Evolutionary conservation across 53 echinoderm and acorn worm genomes (phyloP), one percentile per base, ranked within the genome.

Genomic region (Patiria pectinifera): DNA sequence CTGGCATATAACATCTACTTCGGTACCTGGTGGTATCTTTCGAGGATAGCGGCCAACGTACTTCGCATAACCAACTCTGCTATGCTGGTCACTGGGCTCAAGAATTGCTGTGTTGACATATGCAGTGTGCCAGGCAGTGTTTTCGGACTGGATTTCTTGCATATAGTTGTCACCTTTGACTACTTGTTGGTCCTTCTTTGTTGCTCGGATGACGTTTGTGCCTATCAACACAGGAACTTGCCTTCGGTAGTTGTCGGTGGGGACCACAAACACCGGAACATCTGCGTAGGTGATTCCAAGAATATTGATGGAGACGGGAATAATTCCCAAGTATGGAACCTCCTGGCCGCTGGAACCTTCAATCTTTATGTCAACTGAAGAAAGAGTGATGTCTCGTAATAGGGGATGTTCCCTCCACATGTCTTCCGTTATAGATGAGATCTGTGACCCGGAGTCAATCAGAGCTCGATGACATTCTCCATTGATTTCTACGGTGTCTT

Each of bases 321-420:
- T 21, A 25, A 83, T 23, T 0, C 91, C 91, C 35, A 77, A 58
- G 76, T 83, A 84, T 0, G 94, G 89, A 3, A 92, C 89, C 1
- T 23, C 23, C 19, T 94, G 94, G 0, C 87, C 91, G 53, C 94
- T 86, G 13, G 94, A 91, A 7, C 94, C 94, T 71, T 91, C 91
- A 0, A 91, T 86, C 6, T 4, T 6, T 6, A 94, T 10, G 1
- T 76, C 48, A 0, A 58, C 83, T 35, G 82, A 18, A 13, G 74
- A 53, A 3, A 83, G 76, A 0, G 25, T 18, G 0, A 76, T 9
- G 21, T 18, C 2, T 0, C 10, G 3, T 0, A 49, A 23, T 4
- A 45, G 12, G 0, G 91, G 46, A 15, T 83, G 89, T 6, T 3
- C 3, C 46, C 47, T 26, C 26, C 60, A 80, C 59, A 90, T 87